phyloP scores from a whole-genome alignment of 2,797 vertebrate genomes.

The Luscinia megarhynchos region DNA sequence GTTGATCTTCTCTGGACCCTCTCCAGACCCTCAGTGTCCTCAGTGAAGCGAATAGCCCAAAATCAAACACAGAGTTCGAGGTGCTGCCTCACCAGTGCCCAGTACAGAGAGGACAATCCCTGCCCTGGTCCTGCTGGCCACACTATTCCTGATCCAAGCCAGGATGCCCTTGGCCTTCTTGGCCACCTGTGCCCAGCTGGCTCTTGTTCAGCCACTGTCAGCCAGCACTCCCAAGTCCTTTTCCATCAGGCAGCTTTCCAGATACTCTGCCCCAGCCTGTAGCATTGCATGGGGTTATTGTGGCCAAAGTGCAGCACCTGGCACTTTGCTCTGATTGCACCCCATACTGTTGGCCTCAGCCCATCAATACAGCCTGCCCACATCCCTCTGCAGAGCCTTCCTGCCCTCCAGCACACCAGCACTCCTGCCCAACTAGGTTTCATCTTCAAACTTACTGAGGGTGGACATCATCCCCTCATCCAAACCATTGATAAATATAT shows the following conservation, averaged over 20 bases:
- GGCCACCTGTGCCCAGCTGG: not conserved
- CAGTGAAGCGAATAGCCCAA: not conserved
- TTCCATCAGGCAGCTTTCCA: not conserved
- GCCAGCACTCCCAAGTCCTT: not conserved
- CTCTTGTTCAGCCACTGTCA: accelerated
- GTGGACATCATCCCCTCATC: accelerated
- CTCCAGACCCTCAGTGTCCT: accelerated
- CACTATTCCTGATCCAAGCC: not conserved
- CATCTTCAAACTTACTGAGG: not conserved
- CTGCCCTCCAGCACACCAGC: not conserved
- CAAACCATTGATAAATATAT: not conserved
- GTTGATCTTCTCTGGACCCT: not conserved
- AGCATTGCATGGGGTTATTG: accelerated
- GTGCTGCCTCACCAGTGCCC: not conserved
- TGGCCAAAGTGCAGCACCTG: not conserved
- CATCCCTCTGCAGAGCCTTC: not conserved
- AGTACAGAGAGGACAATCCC: not conserved
- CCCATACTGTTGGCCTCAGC: not conserved
- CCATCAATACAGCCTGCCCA: not conserved
- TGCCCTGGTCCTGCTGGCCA: not conserved
- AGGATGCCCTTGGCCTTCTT: not conserved
- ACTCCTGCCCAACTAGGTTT: not conserved
- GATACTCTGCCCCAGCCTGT: not conserved
- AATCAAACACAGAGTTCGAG: not conserved
- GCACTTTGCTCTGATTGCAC: not conserved